These are phyloP conservation scores for Tetrax tetrax DNA, from an alignment of 2,113 vertebrate genomes.

Conservation along the genomic window DNA sequence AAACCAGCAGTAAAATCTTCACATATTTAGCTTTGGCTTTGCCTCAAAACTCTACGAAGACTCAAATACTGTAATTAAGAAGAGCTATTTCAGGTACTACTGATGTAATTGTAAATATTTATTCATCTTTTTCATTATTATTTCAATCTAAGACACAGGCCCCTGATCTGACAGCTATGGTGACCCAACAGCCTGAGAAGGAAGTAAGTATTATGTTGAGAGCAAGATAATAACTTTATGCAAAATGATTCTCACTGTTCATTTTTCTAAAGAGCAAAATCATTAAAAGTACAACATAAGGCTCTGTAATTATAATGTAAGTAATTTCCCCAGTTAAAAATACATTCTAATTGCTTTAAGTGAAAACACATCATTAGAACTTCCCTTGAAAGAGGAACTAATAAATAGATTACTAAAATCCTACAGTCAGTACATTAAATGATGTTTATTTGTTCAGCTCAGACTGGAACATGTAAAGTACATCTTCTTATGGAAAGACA, in stretches of 20 bases:
- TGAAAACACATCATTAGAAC: slow-evolving; percentile 69
- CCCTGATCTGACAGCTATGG: not conserved
- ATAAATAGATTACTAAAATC: slow-evolving; percentile 69
- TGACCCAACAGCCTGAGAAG: not conserved
- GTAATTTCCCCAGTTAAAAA: slow-evolving; percentile 55
- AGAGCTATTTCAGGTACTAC: not conserved
- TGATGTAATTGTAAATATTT: not conserved
- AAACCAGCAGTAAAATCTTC: not conserved
- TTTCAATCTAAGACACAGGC: not conserved
- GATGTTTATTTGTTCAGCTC: slow-evolving; percentile 62
- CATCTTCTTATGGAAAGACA: slow-evolving; percentile 43
- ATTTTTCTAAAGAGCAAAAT: slow-evolving; percentile 44
- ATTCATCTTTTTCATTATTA: not conserved
- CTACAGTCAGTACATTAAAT: slow-evolving; percentile 45
- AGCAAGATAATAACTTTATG: slow-evolving; percentile 22
- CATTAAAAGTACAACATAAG: slow-evolving; percentile 45
- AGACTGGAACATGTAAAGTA: slow-evolving; percentile 23
- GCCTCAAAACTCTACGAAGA: not conserved
- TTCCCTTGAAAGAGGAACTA: slow-evolving; percentile 52
- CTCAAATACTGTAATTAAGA: not conserved
- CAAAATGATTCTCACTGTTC: slow-evolving; percentile 19
- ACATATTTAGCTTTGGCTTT: not conserved
- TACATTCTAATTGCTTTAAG: slow-evolving; percentile 69
- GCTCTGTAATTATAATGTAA: slow-evolving; percentile 51
- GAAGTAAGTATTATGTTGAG: not conserved